A percentile compares a stretch with the other conserved stretches of the same genome.
Evolutionary conservation across 2,797 vertebrate species (phyloP).

Genomic region (Anomalospiza imberbis): DNA sequence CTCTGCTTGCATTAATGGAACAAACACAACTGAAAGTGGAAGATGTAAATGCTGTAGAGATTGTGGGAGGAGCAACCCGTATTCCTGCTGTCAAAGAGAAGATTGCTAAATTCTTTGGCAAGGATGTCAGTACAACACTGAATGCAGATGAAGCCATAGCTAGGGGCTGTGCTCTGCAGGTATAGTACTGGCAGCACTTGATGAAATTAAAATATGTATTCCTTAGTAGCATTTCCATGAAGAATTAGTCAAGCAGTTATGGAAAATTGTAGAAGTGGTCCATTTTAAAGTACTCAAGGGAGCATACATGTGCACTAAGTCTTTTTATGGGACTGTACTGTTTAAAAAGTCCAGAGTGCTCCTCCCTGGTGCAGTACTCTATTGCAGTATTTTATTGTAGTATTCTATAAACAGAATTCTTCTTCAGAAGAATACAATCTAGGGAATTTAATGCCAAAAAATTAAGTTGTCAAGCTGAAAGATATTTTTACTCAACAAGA

Average conservation of each 20-base stretch:
- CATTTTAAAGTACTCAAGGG: neutral
- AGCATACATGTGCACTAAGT: accelerated
- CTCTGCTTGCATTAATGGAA: slow-evolving; percentile 73
- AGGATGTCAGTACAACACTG: slow-evolving; percentile 78
- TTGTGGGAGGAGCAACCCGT: slow-evolving; percentile 79
- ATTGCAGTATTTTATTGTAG: neutral
- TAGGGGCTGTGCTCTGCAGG: slow-evolving; percentile 77
- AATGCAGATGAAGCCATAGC: slow-evolving; percentile 83
- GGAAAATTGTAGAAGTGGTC: neutral
- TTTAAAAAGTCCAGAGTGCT: neutral
- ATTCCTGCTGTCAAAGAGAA: slow-evolving; percentile 82
- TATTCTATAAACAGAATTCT: neutral
- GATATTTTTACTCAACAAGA: neutral
- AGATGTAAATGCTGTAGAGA: slow-evolving; percentile 79
- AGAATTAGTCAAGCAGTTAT: neutral
- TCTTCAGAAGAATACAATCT: neutral
- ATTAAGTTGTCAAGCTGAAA: neutral
- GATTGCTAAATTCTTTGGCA: slow-evolving; percentile 80
- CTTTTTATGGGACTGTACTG: neutral
- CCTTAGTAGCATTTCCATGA: neutral
- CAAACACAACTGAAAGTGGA: slow-evolving; percentile 74
- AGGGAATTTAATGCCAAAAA: neutral
- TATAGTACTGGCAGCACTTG: slow-evolving; percentile 10
- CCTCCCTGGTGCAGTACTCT: neutral
- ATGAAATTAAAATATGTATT: neutral